A percentile compares a stretch with the other conserved stretches of the same genome.
These are phyloP conservation scores for Acromyrmex charruanus DNA, from an alignment of 1,140 invertebrate genomes.

Conservation along the genomic window DNA sequence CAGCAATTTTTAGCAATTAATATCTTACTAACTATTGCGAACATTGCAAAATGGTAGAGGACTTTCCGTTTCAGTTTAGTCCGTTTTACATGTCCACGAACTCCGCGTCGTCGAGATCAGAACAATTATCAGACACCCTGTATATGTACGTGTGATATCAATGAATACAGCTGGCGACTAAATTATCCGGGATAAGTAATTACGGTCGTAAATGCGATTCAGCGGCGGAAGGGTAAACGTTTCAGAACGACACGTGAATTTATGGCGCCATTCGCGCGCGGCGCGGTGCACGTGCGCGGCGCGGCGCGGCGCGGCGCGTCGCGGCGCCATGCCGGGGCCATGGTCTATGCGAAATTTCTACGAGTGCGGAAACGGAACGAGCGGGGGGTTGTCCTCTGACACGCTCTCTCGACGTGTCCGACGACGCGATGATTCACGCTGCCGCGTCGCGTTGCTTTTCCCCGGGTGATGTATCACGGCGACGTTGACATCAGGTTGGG, in stretches of 20 bases:
- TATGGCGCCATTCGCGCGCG: constrained; percentile 50
- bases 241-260: constrained; percentile 56
- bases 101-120: too few species aligned
- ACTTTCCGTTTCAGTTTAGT: too few species aligned
- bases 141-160: not conserved
- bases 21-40: too few species aligned
- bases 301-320: constrained; percentile 13
- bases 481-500: not conserved
- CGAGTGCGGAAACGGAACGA: constrained; percentile 32
- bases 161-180: constrained; percentile 41
- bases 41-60: too few species aligned
- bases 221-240: constrained; percentile 55
- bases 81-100: too few species aligned
- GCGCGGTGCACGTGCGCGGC: constrained; percentile 16
- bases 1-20: too few species aligned
- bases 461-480: not conserved
- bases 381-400: not conserved
- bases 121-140: too few species aligned
- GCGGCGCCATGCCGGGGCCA: not conserved
- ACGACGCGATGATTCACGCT: constrained; percentile 46
- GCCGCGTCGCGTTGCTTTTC: not conserved
- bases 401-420: constrained; percentile 28
- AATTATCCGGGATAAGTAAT: constrained; percentile 61
- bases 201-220: constrained; percentile 58
- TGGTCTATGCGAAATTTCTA: constrained; percentile 38